phyloP scores from a whole-genome alignment of 2,888 invertebrate genomes.

The Charanyca ferruginea region DNA sequence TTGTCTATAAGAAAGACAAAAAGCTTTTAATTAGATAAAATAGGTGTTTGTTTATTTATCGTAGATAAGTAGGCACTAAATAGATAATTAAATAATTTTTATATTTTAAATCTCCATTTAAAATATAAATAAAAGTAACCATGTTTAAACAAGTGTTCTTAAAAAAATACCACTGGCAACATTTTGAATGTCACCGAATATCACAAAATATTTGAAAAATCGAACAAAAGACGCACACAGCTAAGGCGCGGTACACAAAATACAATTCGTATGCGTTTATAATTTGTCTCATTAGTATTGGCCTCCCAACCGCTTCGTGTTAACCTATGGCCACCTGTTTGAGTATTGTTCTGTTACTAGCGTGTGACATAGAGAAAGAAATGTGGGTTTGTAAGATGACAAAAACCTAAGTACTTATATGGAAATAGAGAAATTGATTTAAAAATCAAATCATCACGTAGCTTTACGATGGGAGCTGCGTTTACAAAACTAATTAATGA shows the following conservation, averaged over 20 bases:
- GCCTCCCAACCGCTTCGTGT: conserved; percentile 50
- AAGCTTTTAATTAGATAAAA: too few relatives aligned
- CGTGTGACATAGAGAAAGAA: conserved; percentile 29
- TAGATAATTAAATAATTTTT: too few relatives aligned
- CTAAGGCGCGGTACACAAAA: conserved; percentile 46
- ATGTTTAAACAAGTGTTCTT: conserved; percentile 35
- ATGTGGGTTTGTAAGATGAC: conserved; percentile 1
- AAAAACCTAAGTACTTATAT: background rate
- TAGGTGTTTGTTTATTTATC: too few relatives aligned
- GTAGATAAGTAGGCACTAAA: too few relatives aligned
- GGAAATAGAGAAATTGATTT: background rate
- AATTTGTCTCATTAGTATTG: conserved; percentile 68
- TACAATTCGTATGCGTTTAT: conserved; percentile 55
- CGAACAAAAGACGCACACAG: conserved; percentile 47
- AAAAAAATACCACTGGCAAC: conserved; percentile 21
- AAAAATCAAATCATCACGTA: conserved; percentile 6
- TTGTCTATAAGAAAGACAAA: too few relatives aligned
- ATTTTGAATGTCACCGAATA: conserved; percentile 27
- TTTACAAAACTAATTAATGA: background rate
- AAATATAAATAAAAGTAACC: background rate
- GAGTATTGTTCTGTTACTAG: conserved; percentile 57
- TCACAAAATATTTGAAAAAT: conserved; percentile 56
- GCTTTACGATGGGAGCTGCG: background rate
- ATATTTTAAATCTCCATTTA: background rate
- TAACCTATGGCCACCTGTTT: conserved; percentile 59